These are phyloP conservation scores for Leptoteleia sp. DNA, from an alignment of 1,140 invertebrate genomes.

Conservation along the genomic window DNA sequence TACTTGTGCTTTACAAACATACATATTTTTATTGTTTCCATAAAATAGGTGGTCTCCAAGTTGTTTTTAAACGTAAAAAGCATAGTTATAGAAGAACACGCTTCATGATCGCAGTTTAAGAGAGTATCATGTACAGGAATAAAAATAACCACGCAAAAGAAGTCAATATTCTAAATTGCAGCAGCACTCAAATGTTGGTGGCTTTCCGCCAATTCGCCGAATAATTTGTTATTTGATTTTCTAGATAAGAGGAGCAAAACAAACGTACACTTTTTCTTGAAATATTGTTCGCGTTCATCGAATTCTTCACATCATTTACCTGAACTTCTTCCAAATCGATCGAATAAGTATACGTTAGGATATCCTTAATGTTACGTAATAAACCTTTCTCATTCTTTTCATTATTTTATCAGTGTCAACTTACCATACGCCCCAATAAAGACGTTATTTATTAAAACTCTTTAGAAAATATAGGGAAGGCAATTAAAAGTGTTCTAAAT, in stretches of 20 bases:
- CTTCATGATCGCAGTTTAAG: conserved; percentile 13
- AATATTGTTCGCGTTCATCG: conserved; percentile 13
- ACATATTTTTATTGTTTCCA: background rate
- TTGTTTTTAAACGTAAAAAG: conserved; percentile 6
- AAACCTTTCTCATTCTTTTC: too few relatives aligned
- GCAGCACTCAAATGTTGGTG: conserved; percentile 6
- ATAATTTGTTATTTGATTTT: conserved; percentile 41
- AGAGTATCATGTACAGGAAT: conserved; percentile 10
- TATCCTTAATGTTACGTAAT: too few relatives aligned
- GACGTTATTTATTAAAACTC: too few relatives aligned
- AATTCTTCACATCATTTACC: conserved; percentile 17
- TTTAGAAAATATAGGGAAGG: too few relatives aligned
- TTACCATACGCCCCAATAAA: too few relatives aligned
- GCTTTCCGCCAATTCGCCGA: conserved; percentile 15
- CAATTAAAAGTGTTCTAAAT: too few relatives aligned
- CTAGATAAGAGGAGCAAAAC: conserved; percentile 14
- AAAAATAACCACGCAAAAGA: conserved; percentile 26
- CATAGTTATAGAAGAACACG: conserved; percentile 1
- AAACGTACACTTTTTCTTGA: conserved; percentile 8
- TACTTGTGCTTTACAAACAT: too few relatives aligned
- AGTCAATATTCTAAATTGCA: conserved; percentile 26
- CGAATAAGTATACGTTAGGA: too few relatives aligned
- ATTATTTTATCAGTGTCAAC: too few relatives aligned
- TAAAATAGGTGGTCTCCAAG: background rate
- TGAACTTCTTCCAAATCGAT: conserved; percentile 6